A percentile compares a stretch with the other conserved stretches of the same genome.
phyloP scores from a whole-genome alignment of 2,888 invertebrate genomes.

The Diarsia rubi region DNA sequence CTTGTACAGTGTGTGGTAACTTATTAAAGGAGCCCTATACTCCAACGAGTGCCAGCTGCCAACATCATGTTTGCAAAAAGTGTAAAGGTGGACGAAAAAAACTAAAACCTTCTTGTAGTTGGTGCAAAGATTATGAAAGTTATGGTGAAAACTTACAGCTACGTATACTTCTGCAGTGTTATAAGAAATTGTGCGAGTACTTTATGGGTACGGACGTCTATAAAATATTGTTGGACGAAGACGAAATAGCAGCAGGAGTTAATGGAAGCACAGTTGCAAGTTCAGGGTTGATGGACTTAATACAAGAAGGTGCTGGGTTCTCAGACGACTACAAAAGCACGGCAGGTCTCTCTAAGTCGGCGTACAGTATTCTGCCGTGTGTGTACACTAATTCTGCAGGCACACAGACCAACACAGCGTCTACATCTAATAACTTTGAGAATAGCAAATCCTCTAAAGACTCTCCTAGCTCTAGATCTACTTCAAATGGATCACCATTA shows the following conservation, averaged over 20 bases:
- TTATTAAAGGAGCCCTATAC: conserved; percentile 95
- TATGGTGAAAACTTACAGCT: conserved; percentile 96
- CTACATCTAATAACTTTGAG: conserved; percentile 80
- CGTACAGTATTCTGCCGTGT: conserved; percentile 94
- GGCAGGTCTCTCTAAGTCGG: conserved; percentile 93
- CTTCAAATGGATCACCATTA: conserved; percentile 85
- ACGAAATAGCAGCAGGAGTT: conserved; percentile 88
- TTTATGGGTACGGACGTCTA: conserved; percentile 94
- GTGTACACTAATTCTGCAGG: conserved; percentile 92
- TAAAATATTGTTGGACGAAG: conserved; percentile 90
- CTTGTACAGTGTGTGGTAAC: conserved; percentile 97
- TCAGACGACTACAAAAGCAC: conserved; percentile 94
- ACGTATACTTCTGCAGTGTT: conserved; percentile 96
- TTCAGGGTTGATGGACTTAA: conserved; percentile 93
- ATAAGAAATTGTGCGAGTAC: conserved; percentile 96
- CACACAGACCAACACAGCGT: conserved; percentile 84
- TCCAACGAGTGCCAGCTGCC: conserved; percentile 94
- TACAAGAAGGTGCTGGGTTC: conserved; percentile 95
- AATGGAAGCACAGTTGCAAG: conserved; percentile 89
- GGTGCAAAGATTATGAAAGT: conserved; percentile 96
- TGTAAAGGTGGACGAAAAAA: conserved; percentile 96
- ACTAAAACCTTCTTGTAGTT: conserved; percentile 95
- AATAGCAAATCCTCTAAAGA: conserved; percentile 78
- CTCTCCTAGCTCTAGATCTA: conserved; percentile 83
- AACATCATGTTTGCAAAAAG: conserved; percentile 96